These are phyloP conservation scores for Epirrhoe tristata DNA, from an alignment of 2,888 invertebrate species.

Conservation along the genomic window DNA sequence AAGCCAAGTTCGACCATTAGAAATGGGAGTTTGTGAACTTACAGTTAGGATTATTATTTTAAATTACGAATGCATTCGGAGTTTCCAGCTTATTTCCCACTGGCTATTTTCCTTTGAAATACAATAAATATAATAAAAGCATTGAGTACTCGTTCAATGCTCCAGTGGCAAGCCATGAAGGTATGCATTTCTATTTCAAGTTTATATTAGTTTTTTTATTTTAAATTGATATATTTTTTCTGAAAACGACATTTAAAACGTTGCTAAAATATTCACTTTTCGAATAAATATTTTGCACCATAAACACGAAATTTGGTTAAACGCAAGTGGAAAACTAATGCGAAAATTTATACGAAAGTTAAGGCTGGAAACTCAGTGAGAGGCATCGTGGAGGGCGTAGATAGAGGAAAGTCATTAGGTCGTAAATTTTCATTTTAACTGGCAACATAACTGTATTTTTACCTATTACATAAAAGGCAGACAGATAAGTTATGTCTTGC, in stretches of 20 bases:
- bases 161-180: slow-evolving; percentile 8
- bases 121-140: slow-evolving; percentile 29
- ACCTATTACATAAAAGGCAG: too few species aligned
- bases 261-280: neutral
- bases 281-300: neutral
- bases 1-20: slow-evolving; percentile 23
- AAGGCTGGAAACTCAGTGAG: slow-evolving; percentile 10
- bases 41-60: slow-evolving; percentile 18
- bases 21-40: slow-evolving; percentile 16
- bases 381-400: slow-evolving; percentile 23
- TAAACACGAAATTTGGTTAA: slow-evolving; percentile 2
- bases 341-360: slow-evolving; percentile 33
- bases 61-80: slow-evolving; percentile 18
- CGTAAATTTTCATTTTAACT: slow-evolving; percentile 32
- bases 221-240: neutral
- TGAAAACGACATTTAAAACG: neutral
- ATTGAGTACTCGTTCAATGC: slow-evolving; percentile 17
- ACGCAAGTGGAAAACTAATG: slow-evolving; percentile 16
- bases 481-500: too few species aligned
- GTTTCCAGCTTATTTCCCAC: slow-evolving; percentile 10
- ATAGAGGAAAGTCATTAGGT: slow-evolving; percentile 26
- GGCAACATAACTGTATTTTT: slow-evolving; percentile 28
- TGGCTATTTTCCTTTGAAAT: slow-evolving; percentile 16
- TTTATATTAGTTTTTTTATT: neutral
- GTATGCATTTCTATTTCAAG: slow-evolving; percentile 9